phyloP scores from a whole-genome alignment of 2,113 vertebrate genomes.

The Chauna torquata region DNA sequence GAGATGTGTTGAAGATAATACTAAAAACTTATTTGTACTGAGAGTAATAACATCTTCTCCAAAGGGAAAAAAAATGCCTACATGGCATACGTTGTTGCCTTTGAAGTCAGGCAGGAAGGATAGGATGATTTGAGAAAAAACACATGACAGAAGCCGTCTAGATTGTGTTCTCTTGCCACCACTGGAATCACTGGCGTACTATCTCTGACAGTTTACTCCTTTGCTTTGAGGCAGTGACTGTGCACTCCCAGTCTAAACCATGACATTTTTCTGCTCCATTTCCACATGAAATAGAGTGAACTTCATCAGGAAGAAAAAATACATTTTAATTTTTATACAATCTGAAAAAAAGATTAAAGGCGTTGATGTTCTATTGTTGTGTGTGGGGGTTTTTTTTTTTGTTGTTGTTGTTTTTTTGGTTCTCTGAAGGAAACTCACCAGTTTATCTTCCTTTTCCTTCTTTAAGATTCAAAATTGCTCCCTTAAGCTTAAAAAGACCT shows the following conservation, averaged over 20 bases:
- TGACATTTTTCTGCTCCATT: neutral
- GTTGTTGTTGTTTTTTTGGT: no score
- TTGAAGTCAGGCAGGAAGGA: neutral
- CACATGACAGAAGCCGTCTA: neutral
- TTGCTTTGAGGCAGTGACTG: neutral
- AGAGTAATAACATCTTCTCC: neutral
- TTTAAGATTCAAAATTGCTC: neutral
- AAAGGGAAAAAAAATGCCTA: neutral
- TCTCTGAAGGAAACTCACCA: neutral
- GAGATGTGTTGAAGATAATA: neutral
- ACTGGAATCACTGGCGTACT: neutral
- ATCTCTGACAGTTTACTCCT: neutral
- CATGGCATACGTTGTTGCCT: neutral
- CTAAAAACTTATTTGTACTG: neutral
- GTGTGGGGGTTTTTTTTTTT: neutral
- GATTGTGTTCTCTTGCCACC: neutral
- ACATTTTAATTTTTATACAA: neutral
- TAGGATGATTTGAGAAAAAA: neutral
- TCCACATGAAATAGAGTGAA: neutral
- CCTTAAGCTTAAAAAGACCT: neutral
- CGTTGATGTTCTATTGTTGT: no score
- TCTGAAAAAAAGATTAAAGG: neutral
- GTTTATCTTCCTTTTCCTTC: neutral
- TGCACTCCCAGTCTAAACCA: neutral
- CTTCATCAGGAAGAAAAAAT: neutral